Conservation (phyloP, 2,888 invertebrate genomes). For the Dicranocentrus wangi region DNA sequence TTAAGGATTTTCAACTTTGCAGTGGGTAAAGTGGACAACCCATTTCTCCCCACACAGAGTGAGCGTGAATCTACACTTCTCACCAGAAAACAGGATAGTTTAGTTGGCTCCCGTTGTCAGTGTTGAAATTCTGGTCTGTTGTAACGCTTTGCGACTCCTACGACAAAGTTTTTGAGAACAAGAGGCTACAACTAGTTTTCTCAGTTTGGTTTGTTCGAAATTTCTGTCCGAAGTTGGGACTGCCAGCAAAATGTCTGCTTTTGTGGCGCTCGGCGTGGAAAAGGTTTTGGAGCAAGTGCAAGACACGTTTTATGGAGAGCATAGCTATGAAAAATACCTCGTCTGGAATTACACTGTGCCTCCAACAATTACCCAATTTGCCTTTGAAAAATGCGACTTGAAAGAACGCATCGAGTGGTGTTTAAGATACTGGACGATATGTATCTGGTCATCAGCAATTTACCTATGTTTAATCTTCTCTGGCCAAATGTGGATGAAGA, state of each 20-base stretch:
- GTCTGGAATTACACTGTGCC: constrained; percentile 57
- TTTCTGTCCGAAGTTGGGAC: too few species aligned
- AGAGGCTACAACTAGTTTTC: too few species aligned
- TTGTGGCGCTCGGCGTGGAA: background rate
- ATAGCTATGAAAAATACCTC: constrained; percentile 30
- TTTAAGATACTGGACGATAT: constrained; percentile 48
- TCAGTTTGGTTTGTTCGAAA: too few species aligned
- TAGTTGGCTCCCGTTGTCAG: background rate
- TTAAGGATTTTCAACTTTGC: too few species aligned
- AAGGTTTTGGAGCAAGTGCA: background rate
- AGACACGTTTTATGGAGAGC: constrained; percentile 32
- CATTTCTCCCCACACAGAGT: too few species aligned
- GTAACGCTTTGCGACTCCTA: background rate
- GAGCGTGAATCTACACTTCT: too few species aligned
- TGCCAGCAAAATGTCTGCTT: constrained; percentile 18
- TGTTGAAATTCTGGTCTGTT: background rate
- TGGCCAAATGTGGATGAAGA: constrained; percentile 94
- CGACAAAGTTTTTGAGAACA: background rate
- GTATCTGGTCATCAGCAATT: constrained; percentile 74
- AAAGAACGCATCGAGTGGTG: constrained; percentile 43
- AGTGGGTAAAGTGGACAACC: too few species aligned
- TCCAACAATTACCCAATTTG: constrained; percentile 49
- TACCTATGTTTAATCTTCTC: constrained; percentile 96
- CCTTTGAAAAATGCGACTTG: constrained; percentile 54
- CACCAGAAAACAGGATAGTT: too few species aligned